Base-by-base conservation (phyloP, 1,140 invertebrate genomes). In the Asbolus verrucosus region DNA sequence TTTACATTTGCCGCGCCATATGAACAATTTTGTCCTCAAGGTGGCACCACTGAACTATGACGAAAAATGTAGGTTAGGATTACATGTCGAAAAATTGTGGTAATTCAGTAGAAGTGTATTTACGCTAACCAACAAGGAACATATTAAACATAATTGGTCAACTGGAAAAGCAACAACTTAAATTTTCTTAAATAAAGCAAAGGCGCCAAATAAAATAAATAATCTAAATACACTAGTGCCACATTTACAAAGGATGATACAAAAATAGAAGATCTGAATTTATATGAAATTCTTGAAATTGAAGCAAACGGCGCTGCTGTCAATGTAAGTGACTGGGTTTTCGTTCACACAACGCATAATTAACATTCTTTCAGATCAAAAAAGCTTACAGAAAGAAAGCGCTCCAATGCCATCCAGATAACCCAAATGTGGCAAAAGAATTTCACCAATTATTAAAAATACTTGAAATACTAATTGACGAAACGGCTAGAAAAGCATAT, bases 351-450 rank as follows among this genome's bases (percentile, higher is more conserved):
- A n/a, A n/a, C 59, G 36, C 16, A 33, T 24, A 59, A 67, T 31
- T 70, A 19, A 69, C 43, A 63, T 43, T 39, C 39, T 83, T 86
- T 77, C 74, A 94, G 87, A 94, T 98, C 18, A 92, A 95, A 82
- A 96, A 91, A 84, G 94, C 94, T 0, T 98, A 97, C 78, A 85
- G 95, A 18, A 97, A 97, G 80, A 95, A 94, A 83, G 95, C 96
- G 0, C 82, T 97, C 14, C 88, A 87, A 81, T 96, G 94, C 79
- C 96, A 98, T 91, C 96, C 96, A 41, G 96, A 98, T 77, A 91
- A 97, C 85, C 92, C 94, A 24, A 89, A 91, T 85, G 95, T 95
- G 54, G 90, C 89, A 2, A 90, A 93, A 82, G 85, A 91, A 61
- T 98, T 98, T 82, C 91, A 93, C 76, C 85, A 94, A 80, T 79